Percentiles rank a stretch among this genome's conserved stretches.
Evolutionary conservation across 1,140 invertebrate genomes (phyloP).

Genomic region (Helicoverpa armigera): DNA sequence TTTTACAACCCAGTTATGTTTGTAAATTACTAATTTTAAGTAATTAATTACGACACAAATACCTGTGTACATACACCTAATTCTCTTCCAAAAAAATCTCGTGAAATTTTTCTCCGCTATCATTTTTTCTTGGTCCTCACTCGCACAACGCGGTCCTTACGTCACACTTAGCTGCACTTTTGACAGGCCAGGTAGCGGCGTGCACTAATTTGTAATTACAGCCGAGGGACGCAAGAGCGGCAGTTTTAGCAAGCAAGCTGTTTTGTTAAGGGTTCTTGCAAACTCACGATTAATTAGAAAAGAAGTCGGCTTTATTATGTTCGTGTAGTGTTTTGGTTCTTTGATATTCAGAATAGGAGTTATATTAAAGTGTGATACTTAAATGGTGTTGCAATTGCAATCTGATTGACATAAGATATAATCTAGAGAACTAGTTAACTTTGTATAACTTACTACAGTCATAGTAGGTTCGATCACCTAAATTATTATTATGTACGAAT

Average conservation of each 20-base stretch:
- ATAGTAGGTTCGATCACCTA: too few relatives aligned
- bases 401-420: too few relatives aligned
- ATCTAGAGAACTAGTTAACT: too few relatives aligned
- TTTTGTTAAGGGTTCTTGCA: constrained; percentile 3
- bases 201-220: constrained; percentile 61
- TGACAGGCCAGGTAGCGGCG: constrained; percentile 43
- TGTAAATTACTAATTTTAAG: too few relatives aligned
- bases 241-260: constrained; percentile 31
- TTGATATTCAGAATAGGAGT: not conserved
- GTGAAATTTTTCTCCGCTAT: not conserved
- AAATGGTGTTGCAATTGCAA: too few relatives aligned
- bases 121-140: not conserved
- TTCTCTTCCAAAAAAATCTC: not conserved
- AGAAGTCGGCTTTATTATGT: not conserved
- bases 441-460: too few relatives aligned
- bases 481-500: too few relatives aligned
- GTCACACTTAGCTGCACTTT: constrained; percentile 53
- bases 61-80: too few relatives aligned
- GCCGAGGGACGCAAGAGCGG: constrained; percentile 14
- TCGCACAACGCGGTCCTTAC: constrained; percentile 37
- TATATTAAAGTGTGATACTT: too few relatives aligned
- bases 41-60: too few relatives aligned
- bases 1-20: too few relatives aligned
- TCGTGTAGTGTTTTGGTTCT: not conserved
- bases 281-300: not conserved